These are phyloP conservation scores for Chaetophractus vellerosus DNA, from an alignment of 2,797 vertebrate species.

Conservation along the genomic window DNA sequence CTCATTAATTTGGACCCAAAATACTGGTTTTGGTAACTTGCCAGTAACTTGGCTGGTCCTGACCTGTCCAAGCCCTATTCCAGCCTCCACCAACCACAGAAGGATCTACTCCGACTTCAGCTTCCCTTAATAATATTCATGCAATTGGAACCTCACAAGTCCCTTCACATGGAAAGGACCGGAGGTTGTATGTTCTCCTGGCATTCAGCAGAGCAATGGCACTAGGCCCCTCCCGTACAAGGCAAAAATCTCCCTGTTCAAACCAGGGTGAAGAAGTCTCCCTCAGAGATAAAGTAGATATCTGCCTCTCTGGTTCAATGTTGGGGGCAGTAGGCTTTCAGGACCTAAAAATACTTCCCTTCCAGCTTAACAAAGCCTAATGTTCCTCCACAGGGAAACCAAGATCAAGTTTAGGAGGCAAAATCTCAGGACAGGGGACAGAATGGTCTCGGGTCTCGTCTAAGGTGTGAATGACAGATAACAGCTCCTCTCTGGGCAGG, in stretches of 20 bases:
- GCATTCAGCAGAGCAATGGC: background rate
- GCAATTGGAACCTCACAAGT: background rate
- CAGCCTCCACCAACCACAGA: background rate
- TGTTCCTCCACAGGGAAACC: background rate
- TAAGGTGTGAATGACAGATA: background rate
- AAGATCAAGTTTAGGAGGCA: background rate
- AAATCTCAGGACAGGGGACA: background rate
- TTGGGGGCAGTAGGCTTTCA: background rate
- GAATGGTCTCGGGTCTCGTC: background rate
- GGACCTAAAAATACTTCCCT: background rate
- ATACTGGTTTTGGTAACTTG: background rate
- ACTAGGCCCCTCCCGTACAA: background rate
- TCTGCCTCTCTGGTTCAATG: background rate
- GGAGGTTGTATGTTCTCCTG: background rate
- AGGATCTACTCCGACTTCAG: background rate
- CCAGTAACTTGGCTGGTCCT: background rate
- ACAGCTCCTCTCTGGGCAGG: background rate
- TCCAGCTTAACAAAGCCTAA: background rate
- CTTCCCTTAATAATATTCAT: background rate
- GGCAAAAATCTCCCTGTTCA: background rate
- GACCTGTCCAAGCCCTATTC: background rate
- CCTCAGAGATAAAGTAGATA: fast-evolving
- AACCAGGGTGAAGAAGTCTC: background rate
- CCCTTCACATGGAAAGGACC: no score
- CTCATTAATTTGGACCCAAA: background rate